Evolutionary conservation across 2,797 vertebrate genomes (phyloP).

Genomic region (Pipistrellus kuhlii): DNA sequence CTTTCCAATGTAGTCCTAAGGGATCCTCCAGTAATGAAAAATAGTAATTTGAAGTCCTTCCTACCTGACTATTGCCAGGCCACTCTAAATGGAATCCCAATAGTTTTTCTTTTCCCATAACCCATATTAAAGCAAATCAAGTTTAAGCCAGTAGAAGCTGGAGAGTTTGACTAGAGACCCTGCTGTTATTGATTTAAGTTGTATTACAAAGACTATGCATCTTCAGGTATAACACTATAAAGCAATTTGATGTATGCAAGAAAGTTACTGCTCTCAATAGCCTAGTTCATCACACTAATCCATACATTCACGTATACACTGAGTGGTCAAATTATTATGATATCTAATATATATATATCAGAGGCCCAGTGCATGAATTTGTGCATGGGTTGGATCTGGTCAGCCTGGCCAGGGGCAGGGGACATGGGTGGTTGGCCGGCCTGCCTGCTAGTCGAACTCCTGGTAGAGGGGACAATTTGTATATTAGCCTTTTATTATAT

Average conservation of each 20-base stretch:
- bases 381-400: no score
- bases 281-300: background rate
- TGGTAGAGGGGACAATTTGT: no score
- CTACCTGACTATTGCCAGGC: conserved; percentile 82
- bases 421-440: no score
- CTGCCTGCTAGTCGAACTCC: no score
- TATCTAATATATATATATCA: no score
- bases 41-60: conserved; percentile 82
- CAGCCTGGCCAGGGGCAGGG: no score
- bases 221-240: conserved; percentile 60
- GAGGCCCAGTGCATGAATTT: no score
- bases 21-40: conserved; percentile 84
- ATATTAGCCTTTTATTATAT: no score
- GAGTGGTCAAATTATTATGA: no score
- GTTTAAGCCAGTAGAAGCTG: conserved; percentile 80
- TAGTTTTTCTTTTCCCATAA: conserved; percentile 79
- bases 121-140: conserved; percentile 84
- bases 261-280: background rate
- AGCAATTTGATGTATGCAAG: conserved; percentile 44
- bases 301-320: background rate
- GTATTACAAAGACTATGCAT: conserved; percentile 77
- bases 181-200: conserved; percentile 74
- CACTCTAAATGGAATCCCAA: conserved; percentile 81
- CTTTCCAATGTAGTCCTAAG: conserved; percentile 82
- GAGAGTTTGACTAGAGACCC: conserved; percentile 77